Evolutionary conservation across 2,113 vertebrate species (phyloP), one percentile per base, ranked within the genome.

Genomic region (Perca fluviatilis): DNA sequence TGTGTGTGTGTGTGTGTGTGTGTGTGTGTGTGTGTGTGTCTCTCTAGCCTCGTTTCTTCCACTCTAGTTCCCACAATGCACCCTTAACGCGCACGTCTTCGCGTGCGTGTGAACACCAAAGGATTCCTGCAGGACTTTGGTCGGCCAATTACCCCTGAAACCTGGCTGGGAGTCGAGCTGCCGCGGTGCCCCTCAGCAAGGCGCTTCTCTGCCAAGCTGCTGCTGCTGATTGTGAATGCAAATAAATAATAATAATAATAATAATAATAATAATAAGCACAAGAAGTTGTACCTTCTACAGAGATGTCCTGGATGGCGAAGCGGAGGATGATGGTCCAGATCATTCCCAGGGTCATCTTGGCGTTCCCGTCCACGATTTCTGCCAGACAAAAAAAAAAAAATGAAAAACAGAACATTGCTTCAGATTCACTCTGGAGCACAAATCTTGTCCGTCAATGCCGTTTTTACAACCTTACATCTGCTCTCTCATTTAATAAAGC

Each of bases 251-350:
- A n/a, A n/a, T n/a, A n/a, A n/a, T n/a, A n/a, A n/a, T n/a, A n/a
- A n/a, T n/a, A n/a, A n/a, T n/a, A n/a, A n/a, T n/a, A n/a, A n/a
- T n/a, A n/a, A n/a, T n/a, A n/a, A 36, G 9, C 58, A 12, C 33
- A 6, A 10, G 60, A 62, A 63, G 61, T 21, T 3, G 62, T 84
- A 98, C 98, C 97, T 94, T 99, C 98, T 85, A 99, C 98, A 0
- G 98, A 99, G 94, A 99, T 99, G 88, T 99, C 98, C 94, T 99
- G 98, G 87, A 99, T 99, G 86, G 98, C 98, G 0, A 99, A 99
- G 49, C 98, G 90, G 6, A 99, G 97, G 93, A 99, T 99, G 89
- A 99, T 99, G 61, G 98, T 99, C 98, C 98, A 99, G 92, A 99
- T 99, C 98, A 99, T 99, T 3, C 98, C 98, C 74, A 99, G 94